Base-by-base conservation (phyloP, 2,797 vertebrate species). In the Hephaestus fuliginosus region DNA sequence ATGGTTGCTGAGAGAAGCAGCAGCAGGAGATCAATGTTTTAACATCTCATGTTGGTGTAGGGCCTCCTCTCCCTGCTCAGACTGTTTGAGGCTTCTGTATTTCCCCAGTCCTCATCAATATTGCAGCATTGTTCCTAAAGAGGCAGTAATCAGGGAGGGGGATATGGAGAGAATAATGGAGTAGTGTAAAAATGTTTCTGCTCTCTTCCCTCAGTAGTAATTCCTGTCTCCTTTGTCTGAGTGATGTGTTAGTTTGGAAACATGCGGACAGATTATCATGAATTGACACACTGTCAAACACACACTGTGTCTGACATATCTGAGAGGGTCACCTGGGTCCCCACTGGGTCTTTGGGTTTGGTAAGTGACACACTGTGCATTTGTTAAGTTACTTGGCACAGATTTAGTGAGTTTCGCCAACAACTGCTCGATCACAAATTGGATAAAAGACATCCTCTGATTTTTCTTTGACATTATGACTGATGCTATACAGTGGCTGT, bases 111-210 rank as follows among this genome's bases (percentile, higher is more conserved):
- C 63, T 89, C 86, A 89, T 89, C 74, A 90, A 84, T 92, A 86
- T 87, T 88, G 80, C 87, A 92, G 76, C 57, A 76, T 74, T 80
- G 80, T 89, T 89, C 85, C 86, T 89, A 82, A 91, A 92, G 81
- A 89, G 69, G 72, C 64, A 71, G 84, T 81, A 81, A 85, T 85
- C 73, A 89, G 41, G 28, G 65, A 69, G 33, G 67, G 55, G 79
- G 78, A 85, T 72, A 66, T 68, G 61, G 56, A 63, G 46, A 68
- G 60, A 64, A 82, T 61, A 72, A 77, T 41, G 51, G 53, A 76
- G 20, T n/a, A 10, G 48, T 8, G 5, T 36, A 64, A 81, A 66
- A 56, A 25, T 61, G n/a, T 39, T 73, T 55, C 11, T 48, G 12
- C 56, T 75, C 46, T 69, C 18, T 63, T 75, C 28, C 52, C 9